Conservation (phyloP, 2,888 invertebrate genomes). For the Halocaridina rubra region DNA sequence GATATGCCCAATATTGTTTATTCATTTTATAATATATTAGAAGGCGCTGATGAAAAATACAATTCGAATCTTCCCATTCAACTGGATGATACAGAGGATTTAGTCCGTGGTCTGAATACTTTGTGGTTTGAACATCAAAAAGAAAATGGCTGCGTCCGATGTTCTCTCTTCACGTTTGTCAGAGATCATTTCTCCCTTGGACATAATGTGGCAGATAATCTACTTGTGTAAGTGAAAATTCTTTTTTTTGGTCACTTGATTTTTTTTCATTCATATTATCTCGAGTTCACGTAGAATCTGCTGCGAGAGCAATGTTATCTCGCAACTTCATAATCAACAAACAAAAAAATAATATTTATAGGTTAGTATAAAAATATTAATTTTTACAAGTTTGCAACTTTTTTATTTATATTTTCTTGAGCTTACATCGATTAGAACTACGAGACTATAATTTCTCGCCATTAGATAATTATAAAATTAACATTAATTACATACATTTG, state of each 20-base stretch:
- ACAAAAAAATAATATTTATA: background rate
- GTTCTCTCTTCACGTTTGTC: slow-evolving; percentile 35
- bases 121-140: slow-evolving; percentile 33
- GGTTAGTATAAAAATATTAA: background rate
- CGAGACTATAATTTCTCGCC: too few relatives aligned
- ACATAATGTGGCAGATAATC: background rate
- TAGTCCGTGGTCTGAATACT: slow-evolving; percentile 28
- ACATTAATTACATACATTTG: too few relatives aligned
- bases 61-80: background rate
- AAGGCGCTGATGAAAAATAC: slow-evolving; percentile 34
- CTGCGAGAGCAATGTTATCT: background rate
- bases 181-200: background rate
- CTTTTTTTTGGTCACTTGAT: too few relatives aligned
- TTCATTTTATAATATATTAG: slow-evolving; percentile 38
- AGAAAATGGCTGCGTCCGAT: slow-evolving; percentile 35
- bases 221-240: slow-evolving; percentile 20
- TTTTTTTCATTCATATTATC: too few relatives aligned
- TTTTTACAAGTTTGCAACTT: background rate
- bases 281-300: background rate
- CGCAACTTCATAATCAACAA: background rate
- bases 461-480: too few relatives aligned
- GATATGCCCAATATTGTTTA: slow-evolving; percentile 31
- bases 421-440: too few relatives aligned
- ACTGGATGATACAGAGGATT: slow-evolving; percentile 35
- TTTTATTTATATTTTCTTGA: too few relatives aligned